Evolutionary conservation across 2,113 vertebrate species (phyloP).

Genomic region (Todiramphus saurophagus): DNA sequence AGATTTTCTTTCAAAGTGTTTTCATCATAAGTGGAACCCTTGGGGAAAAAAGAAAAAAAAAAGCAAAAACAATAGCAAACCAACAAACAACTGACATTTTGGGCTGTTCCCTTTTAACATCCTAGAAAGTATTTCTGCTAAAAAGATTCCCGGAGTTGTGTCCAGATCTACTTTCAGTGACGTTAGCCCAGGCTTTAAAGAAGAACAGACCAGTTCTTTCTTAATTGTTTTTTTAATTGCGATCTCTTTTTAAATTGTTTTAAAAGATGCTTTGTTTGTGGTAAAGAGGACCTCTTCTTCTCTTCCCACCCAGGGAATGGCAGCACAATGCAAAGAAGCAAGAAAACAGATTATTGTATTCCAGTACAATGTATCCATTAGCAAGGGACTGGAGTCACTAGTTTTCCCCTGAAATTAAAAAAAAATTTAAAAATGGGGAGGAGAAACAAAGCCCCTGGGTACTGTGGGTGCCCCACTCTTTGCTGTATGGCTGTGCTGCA

Average conservation of each 20-base stretch:
- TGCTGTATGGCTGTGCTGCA: rapidly evolving
- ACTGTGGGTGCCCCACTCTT: not conserved
- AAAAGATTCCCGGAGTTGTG: not conserved
- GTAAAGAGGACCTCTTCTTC: not conserved
- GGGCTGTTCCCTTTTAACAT: not conserved
- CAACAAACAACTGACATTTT: not conserved
- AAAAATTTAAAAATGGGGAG: not conserved
- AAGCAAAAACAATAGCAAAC: not conserved
- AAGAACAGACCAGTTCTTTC: not conserved
- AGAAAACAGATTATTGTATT: constrained; percentile 1
- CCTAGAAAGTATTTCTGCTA: not conserved
- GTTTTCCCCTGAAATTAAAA: not conserved
- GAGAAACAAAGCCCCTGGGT: not conserved
- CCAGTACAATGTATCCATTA: constrained; percentile 11
- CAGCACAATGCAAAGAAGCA: not conserved
- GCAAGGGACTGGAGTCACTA: not conserved
- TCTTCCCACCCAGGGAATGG: not conserved
- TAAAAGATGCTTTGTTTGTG: not conserved
- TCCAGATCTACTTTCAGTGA: not conserved
- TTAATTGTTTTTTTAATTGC: not conserved
- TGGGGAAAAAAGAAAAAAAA: not conserved
- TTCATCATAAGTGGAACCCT: not conserved
- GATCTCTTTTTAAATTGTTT: not conserved
- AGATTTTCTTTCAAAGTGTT: not conserved
- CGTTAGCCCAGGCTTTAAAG: not conserved